These are phyloP conservation scores for Hirtodrosophila trivittata DNA, from an alignment of 2,888 invertebrate species.

Conservation along the genomic window DNA sequence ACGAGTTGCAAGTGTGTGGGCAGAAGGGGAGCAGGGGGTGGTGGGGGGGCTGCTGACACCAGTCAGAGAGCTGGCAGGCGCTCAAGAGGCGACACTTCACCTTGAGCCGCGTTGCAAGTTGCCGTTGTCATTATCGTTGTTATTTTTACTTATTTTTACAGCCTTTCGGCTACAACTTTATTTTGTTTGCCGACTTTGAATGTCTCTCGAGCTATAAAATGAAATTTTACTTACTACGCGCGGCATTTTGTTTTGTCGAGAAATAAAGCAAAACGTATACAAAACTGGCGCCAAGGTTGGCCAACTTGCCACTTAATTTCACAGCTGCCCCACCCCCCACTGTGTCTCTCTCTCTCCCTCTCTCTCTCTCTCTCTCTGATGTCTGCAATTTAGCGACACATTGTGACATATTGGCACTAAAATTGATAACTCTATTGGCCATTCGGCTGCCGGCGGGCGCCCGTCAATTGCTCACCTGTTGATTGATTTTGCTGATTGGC, in stretches of 20 bases:
- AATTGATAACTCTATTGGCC: slow-evolving; percentile 78
- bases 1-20: slow-evolving; percentile 10
- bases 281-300: slow-evolving; percentile 54
- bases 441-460: slow-evolving; percentile 49
- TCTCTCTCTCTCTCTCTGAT: slow-evolving; percentile 1
- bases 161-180: slow-evolving; percentile 60
- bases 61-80: slow-evolving; percentile 24
- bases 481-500: slow-evolving; percentile 75
- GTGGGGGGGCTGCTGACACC: slow-evolving; percentile 46
- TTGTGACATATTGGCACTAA: slow-evolving; percentile 73
- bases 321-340: background rate
- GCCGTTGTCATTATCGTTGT: slow-evolving; percentile 21
- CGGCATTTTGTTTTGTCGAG: slow-evolving; percentile 36
- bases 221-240: slow-evolving; percentile 66
- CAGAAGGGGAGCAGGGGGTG: too few relatives aligned
- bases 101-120: slow-evolving; percentile 54
- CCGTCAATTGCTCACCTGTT: slow-evolving; percentile 70
- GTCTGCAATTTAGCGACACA: slow-evolving; percentile 42
- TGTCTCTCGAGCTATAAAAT: slow-evolving; percentile 62
- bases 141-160: slow-evolving; percentile 49
- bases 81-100: slow-evolving; percentile 65
- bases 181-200: slow-evolving; percentile 54
- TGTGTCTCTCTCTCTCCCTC: background rate
- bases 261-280: slow-evolving; percentile 23
- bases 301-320: slow-evolving; percentile 49